Evolutionary conservation across 2,797 vertebrate genomes (phyloP), one percentile per base, ranked within the genome.

Genomic region (Saxicola maurus): DNA sequence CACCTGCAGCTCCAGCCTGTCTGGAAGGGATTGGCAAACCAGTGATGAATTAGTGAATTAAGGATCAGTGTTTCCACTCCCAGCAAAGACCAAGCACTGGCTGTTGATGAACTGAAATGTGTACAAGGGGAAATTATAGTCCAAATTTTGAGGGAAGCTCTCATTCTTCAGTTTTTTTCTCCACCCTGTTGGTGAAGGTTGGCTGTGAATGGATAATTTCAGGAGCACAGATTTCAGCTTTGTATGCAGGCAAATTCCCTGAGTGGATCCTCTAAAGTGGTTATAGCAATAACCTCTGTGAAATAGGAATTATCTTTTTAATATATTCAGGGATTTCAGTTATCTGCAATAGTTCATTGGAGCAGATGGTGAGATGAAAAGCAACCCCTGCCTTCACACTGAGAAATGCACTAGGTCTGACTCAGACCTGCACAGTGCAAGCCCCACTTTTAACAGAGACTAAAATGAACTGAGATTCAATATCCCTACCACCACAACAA

Each of bases 341-440:
- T 80, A 40, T 38, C 76, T 82, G 57, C 23, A 72, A 20, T 17
- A 77, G 53, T 55, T 90, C 43, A 9, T 6, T 74, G 68, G n/a
- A 90, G 79, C 68, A 94, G 79, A 85, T 65, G 45, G 81, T 57
- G 82, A 71, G 75, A 87, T 67, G 53, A 90, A 93, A 89, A 93
- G 31, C 65, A 85, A 1, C 6, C 27, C 23, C 11, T 83, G 62
- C 17, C 55, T 75, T 68, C 8, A 20, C 43, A 68, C 46, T 48
- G 57, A 85, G 68, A n/a, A 38, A 52, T 31, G 35, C 43, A 55
- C 51, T 38, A 64, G 24, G 57, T 86, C 46, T 20, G 38, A 85
- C 55, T 87, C 82, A 89, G 61, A 72, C 43, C 28, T 43, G 28
- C 84, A 64, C 68, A 61, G 49, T 61, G 65, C 38, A 85, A 91